phyloP scores from a whole-genome alignment of 2,888 invertebrate species.

The Neoitamus cyanurus region DNA sequence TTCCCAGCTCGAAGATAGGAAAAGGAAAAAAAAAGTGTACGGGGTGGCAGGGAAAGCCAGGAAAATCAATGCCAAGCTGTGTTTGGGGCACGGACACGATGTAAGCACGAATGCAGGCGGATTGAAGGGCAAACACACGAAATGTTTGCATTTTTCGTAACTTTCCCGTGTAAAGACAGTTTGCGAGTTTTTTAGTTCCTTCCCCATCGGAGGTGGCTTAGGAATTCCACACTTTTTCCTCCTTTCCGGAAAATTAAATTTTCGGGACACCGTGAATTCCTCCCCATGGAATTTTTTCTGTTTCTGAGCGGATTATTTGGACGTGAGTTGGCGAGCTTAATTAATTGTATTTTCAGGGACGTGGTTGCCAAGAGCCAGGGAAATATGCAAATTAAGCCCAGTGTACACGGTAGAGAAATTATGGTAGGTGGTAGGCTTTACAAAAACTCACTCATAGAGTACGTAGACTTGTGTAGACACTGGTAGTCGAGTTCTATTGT shows the following conservation, averaged over 20 bases:
- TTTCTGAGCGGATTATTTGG: neutral
- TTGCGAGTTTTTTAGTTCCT: neutral
- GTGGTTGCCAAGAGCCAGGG: neutral
- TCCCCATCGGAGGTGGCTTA: neutral
- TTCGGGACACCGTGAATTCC: neutral
- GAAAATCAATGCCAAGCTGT: neutral
- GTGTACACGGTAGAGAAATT: neutral
- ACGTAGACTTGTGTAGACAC: no score
- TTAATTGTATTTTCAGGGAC: neutral
- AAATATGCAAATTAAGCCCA: neutral
- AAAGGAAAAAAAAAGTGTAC: neutral
- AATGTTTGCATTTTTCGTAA: neutral
- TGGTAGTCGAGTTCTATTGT: neutral
- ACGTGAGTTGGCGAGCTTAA: neutral
- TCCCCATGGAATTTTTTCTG: neutral
- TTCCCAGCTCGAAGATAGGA: neutral
- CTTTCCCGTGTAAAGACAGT: neutral
- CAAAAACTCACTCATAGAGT: neutral
- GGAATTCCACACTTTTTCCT: neutral
- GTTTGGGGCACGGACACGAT: neutral
- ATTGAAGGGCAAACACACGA: neutral
- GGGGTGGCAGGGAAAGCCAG: neutral
- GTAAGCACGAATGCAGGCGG: neutral
- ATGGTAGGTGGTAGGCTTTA: neutral
- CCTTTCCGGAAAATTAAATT: neutral